A percentile compares a stretch with the other conserved stretches of the same genome.
Conservation (phyloP, 2,113 vertebrate genomes). For the Aleadryas rufinucha region DNA sequence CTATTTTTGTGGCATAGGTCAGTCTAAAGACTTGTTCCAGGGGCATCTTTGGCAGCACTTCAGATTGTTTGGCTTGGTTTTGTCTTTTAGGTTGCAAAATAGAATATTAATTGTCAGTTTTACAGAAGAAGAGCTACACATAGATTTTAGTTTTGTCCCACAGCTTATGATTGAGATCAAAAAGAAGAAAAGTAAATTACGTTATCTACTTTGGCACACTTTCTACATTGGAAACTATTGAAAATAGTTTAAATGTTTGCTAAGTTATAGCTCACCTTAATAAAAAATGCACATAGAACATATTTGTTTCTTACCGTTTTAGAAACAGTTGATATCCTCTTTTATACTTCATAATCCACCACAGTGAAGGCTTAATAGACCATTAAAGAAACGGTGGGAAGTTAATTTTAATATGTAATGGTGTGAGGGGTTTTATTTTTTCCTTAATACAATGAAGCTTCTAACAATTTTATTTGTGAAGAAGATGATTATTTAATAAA, state of each 20-base stretch:
- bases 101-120: not conserved
- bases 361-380: constrained; percentile 58
- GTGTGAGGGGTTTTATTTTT: constrained; percentile 47
- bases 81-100: not conserved
- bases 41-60: not conserved
- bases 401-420: constrained; percentile 70
- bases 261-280: not conserved
- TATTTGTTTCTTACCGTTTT: constrained; percentile 45
- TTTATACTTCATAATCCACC: constrained; percentile 57
- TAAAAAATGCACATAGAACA: not conserved
- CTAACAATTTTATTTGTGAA: constrained; percentile 74
- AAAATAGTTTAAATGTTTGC: constrained; percentile 10
- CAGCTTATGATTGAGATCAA: not conserved
- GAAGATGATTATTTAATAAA: constrained; percentile 79
- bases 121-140: not conserved
- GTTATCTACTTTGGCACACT: not conserved
- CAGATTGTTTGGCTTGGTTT: not conserved
- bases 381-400: constrained; percentile 68
- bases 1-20: not conserved
- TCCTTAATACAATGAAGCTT: constrained; percentile 68
- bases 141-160: not conserved
- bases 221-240: not conserved
- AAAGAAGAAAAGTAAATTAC: not conserved
- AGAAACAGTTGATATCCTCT: constrained; percentile 47
- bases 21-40: not conserved